Evolutionary conservation across 2,113 vertebrate genomes (phyloP).

Genomic region (Cyprinodon brontotheroides): DNA sequence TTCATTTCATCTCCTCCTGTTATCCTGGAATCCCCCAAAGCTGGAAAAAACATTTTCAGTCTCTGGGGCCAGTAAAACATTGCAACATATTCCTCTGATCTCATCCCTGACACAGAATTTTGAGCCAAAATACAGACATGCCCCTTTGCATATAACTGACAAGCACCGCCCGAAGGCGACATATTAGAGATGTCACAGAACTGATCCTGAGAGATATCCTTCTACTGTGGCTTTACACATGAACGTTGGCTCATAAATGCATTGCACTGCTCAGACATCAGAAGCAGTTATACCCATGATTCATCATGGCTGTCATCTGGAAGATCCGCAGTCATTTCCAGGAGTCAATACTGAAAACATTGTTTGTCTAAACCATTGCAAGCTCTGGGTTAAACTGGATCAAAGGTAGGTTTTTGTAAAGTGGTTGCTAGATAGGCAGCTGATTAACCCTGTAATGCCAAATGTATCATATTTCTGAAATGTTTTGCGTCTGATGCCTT

Average conservation of each 20-base stretch:
- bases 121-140: not conserved
- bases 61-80: no score
- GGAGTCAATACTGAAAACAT: no score
- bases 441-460: no score
- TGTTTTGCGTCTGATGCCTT: no score
- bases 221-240: not conserved
- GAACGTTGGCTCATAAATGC: slow-evolving; percentile 11
- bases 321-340: not conserved
- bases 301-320: not conserved
- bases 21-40: no score
- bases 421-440: no score
- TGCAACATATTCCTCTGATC: not conserved
- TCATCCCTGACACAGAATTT: not conserved
- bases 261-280: slow-evolving; percentile 9
- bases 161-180: not conserved
- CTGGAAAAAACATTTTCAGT: no score
- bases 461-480: no score
- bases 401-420: no score
- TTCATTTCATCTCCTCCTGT: no score
- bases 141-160: not conserved
- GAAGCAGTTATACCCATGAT: slow-evolving; percentile 18
- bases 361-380: no score
- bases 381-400: no score
- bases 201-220: not conserved
- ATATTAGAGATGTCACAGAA: slow-evolving; percentile 3